These are phyloP conservation scores for Xyliphius kryptos DNA, from an alignment of 2,113 vertebrate genomes.

Conservation along the genomic window DNA sequence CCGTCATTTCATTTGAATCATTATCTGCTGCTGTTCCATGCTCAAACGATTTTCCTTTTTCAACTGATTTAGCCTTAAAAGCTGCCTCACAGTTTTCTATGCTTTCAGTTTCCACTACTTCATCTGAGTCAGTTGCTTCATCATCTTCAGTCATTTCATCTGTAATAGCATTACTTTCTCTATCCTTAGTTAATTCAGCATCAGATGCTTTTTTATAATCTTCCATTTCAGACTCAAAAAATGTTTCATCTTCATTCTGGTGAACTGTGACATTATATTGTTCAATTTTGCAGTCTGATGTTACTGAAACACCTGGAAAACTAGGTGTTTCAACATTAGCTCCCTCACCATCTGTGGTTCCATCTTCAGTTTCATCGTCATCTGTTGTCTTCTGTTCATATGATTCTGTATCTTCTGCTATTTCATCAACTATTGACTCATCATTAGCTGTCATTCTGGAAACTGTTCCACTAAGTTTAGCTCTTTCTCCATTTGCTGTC, in stretches of 20 bases:
- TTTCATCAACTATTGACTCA: not conserved
- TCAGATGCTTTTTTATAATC: constrained; percentile 20
- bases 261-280: no score
- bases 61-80: not conserved
- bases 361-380: constrained; percentile 16
- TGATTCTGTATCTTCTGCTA: constrained; percentile 4
- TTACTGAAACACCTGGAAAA: constrained; percentile 18
- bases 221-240: not conserved
- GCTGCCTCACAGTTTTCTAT: constrained; percentile 18
- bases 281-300: constrained; percentile 17
- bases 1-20: constrained; percentile 15
- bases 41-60: not conserved
- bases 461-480: constrained; percentile 11
- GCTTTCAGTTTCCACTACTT: not conserved
- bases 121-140: constrained; percentile 6
- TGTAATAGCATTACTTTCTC: constrained; percentile 9
- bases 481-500: not conserved
- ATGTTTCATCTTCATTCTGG: not conserved
- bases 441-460: constrained; percentile 1
- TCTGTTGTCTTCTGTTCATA: constrained; percentile 30
- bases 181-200: constrained; percentile 32
- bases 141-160: not conserved
- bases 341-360: constrained; percentile 7
- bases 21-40: constrained; percentile 11
- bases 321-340: constrained; percentile 8